These are phyloP conservation scores for Nesogale talazaci DNA, from an alignment of 2,113 vertebrate species.

Conservation along the genomic window DNA sequence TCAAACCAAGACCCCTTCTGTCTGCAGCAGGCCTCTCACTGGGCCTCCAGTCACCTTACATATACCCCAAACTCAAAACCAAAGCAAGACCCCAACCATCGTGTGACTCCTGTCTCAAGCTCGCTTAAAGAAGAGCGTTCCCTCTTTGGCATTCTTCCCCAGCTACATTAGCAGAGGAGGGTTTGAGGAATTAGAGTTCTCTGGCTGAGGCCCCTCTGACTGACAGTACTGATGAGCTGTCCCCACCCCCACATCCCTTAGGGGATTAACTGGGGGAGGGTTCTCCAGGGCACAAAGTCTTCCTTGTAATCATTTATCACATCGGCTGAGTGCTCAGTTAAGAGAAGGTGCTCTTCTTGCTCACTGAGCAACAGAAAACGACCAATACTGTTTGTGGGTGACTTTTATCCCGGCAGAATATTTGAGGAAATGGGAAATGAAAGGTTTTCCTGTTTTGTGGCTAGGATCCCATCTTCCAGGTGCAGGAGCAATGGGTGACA, in stretches of 20 bases:
- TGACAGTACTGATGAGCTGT: not conserved
- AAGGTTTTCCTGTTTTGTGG: not conserved
- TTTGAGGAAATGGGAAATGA: slow-evolving; percentile 41
- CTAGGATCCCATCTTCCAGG: not conserved
- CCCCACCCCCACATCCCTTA: not conserved
- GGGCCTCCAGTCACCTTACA: too few relatives aligned
- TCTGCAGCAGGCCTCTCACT: too few relatives aligned
- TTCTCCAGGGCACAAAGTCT: slow-evolving; percentile 2
- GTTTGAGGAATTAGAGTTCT: not conserved
- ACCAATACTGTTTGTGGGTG: slow-evolving; percentile 12
- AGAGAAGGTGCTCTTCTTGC: not conserved
- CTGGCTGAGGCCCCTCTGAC: not conserved
- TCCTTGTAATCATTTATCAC: not conserved
- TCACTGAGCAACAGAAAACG: not conserved
- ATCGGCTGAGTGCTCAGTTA: not conserved
- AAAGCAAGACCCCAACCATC: not conserved
- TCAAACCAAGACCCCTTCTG: too few relatives aligned
- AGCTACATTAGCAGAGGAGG: not conserved
- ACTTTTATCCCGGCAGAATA: not conserved
- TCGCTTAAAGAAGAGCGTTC: not conserved
- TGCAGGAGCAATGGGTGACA: not conserved
- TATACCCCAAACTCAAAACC: too few relatives aligned
- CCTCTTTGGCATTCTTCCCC: slow-evolving; percentile 61
- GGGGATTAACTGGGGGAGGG: not conserved
- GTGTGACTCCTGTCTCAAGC: not conserved